Conservation (phyloP, 2,888 invertebrate species). For the Prosapia bicincta region DNA sequence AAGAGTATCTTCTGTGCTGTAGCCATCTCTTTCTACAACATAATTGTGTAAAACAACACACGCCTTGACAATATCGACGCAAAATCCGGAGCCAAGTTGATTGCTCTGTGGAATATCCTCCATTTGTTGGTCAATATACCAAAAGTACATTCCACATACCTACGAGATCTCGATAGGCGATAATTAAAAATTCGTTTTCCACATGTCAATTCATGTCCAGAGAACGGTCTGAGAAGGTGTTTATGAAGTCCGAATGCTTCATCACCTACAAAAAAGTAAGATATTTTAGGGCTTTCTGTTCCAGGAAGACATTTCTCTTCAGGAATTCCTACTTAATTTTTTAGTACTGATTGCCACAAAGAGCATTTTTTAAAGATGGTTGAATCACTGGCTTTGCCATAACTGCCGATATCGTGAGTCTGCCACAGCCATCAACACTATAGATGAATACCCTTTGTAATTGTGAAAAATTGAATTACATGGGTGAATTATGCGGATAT, state of each 20-base stretch:
- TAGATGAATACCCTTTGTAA: conserved; percentile 29
- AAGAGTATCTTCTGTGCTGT: conserved; percentile 13
- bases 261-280: conserved; percentile 40
- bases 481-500: conserved; percentile 29
- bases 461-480: conserved; percentile 29
- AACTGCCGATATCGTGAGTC: conserved; percentile 38
- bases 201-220: conserved; percentile 31
- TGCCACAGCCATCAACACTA: conserved; percentile 30
- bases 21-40: conserved; percentile 23
- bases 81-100: conserved; percentile 33
- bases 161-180: conserved; percentile 36
- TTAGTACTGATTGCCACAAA: conserved; percentile 32
- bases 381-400: conserved; percentile 42
- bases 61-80: conserved; percentile 36
- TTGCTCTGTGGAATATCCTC: conserved; percentile 39
- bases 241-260: conserved; percentile 37
- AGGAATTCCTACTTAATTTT: conserved; percentile 36
- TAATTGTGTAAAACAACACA: conserved; percentile 38
- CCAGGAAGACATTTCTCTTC: conserved; percentile 28
- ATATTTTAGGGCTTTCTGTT: conserved; percentile 28
- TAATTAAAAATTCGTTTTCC: conserved; percentile 37
- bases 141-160: conserved; percentile 41
- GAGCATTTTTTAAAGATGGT: conserved; percentile 35
- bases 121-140: conserved; percentile 41
- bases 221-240: conserved; percentile 36